Evolutionary conservation across 2,888 invertebrate species (phyloP), one percentile per base, ranked within the genome.

Genomic region (Thymelicus lineola): DNA sequence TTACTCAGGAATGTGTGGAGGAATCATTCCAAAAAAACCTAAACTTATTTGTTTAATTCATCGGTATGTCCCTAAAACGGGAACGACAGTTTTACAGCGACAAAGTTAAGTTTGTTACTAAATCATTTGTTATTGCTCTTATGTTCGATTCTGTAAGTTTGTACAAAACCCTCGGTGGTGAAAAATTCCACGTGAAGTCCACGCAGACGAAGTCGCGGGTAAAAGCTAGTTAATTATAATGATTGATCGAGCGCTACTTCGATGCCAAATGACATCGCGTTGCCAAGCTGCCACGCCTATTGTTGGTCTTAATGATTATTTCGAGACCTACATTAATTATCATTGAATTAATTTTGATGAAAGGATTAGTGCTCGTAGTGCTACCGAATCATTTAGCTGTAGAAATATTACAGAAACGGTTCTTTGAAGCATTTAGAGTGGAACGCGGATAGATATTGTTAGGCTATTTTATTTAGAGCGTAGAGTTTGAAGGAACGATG

Each of bases 141-240:
- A n/a, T n/a, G n/a, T n/a, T n/a, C n/a, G n/a, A n/a, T n/a, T n/a
- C n/a, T n/a, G n/a, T n/a, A n/a, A n/a, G n/a, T n/a, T n/a, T n/a
- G n/a, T n/a, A n/a, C n/a, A n/a, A n/a, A n/a, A n/a, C n/a, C n/a
- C n/a, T n/a, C n/a, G n/a, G n/a, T n/a, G n/a, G n/a, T n/a, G n/a
- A n/a, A n/a, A n/a, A n/a, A n/a, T n/a, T n/a, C n/a, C n/a, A n/a
- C n/a, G n/a, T n/a, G n/a, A n/a, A n/a, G n/a, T n/a, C n/a, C n/a
- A n/a, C n/a, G n/a, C n/a, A n/a, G n/a, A n/a, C n/a, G n/a, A n/a
- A n/a, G n/a, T n/a, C n/a, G n/a, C n/a, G n/a, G n/a, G n/a, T n/a
- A n/a, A n/a, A n/a, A n/a, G n/a, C n/a, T n/a, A n/a, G n/a, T 68
- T 68, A 68, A 61, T 67, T 67, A 67, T 17, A 67, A 61, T 67